Evolutionary conservation across 2,888 invertebrate genomes (phyloP), one percentile per base, ranked within the genome.

Genomic region (Xestobium rufovillosum): DNA sequence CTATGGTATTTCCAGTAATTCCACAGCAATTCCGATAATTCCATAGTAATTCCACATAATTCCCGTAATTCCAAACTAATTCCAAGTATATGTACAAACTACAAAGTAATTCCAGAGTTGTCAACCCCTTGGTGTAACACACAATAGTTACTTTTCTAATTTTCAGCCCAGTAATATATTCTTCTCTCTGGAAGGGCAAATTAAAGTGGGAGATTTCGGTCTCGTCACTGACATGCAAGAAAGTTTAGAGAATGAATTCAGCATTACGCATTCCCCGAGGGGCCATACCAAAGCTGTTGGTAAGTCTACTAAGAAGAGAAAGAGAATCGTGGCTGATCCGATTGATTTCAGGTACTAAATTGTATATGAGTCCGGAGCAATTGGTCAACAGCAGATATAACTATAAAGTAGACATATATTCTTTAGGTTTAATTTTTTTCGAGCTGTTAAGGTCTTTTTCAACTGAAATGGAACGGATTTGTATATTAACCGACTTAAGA

Each of bases 361-460:
- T 96, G 2, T 98, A 98, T 66, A 98, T 98, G 97, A 94, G 95
- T 25, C 97, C 97, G 1, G 97, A 98, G 61, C 96, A 96, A 68
- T 68, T 81, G 15, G 68, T 71, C 8, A 81, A 85, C 0, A 71
- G 74, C 23, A 73, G 77, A 1, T 91, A 91, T 61, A 83, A 83
- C 59, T 85, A 82, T 65, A 94, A 94, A 66, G 94, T 95, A 36
- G 96, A 96, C 65, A 94, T 96, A 41, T 96, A 85, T 69, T 90
- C 95, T 0, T 69, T 96, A 45, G 96, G 95, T 0, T 72, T 98
- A 39, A 92, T 98, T 43, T 76, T 95, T 48, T 89, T 94, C 62
- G 98, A 98, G 67, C 62, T 98, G 38, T 69, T 96, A 26, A 80
- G 85, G 34, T 88, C 91, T 11, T 96, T 97, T 64, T 67, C 70